Base-by-base conservation (phyloP, 1,140 invertebrate species). In the Alviniconcha marisindica region DNA sequence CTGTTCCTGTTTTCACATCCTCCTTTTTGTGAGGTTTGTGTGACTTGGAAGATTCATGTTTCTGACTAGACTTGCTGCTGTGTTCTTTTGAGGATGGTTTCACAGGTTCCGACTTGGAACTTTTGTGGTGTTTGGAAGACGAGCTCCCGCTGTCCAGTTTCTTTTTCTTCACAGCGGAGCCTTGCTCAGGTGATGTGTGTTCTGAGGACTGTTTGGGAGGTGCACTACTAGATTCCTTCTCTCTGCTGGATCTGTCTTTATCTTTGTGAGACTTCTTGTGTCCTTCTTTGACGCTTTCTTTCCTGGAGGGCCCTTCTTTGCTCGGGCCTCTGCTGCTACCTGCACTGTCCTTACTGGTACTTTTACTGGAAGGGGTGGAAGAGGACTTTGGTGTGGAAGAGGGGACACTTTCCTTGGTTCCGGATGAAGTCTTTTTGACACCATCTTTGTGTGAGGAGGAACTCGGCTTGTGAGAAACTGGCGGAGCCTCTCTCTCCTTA, bases 181-280 rank as follows among this genome's bases (percentile, higher is more conserved):
- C 31, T 42, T 44, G 56, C 5, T 28, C 78, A 15, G 60, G 28
- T 14, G 78, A 0, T 1, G 56, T 0, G 1, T 44, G 56, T 24
- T 40, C 60, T 28, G 40, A 80, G 14, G 21, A 15, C 14, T 42
- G 54, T 42, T 69, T 42, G 28, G 2, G 7, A 28, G 77, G 1
- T 7, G 21, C 21, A n/a, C 60, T 31, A 4, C 60, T 66, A 15
- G 33, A 28, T 1, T 80, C 78, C 36, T 66, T 80, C 5, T 80
- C 78, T 69, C 31, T 38, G 60, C 36, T 44, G 5, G 56, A 38
- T 44, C 44, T 66, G 15, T 80, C 78, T 80, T 69, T 80, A 40
- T 80, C 36, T 80, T 69, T 80, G 56, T 63, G 40, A 28, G 60
- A 44, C 48, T 66, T 66, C 42, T 80, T 80, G 21, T 80, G 36